Base-by-base conservation (phyloP, 2,113 vertebrate species). In the Elanoides forficatus region DNA sequence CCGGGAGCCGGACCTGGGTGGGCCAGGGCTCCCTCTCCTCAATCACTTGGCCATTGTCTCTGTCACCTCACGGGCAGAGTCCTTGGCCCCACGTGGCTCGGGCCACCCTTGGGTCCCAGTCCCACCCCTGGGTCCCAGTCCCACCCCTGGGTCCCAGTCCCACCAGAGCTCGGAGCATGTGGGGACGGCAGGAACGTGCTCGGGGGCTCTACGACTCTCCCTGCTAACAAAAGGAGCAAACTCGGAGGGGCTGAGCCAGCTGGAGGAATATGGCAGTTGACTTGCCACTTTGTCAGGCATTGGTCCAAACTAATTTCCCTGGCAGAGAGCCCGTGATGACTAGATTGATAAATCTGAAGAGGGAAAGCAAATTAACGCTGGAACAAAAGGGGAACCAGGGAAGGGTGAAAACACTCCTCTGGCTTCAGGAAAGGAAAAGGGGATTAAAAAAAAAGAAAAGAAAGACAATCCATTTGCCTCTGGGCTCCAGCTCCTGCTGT, bases 281-380 rank as follows among this genome's bases (percentile, higher is more conserved):
- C 91, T 97, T 91, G 97, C 95, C 97, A 96, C 97, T 97, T 96
- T 94, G 95, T 96, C 91, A 94, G 97, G 97, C 97, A 93, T 30
- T 42, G 85, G 73, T 95, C 97, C 97, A 98, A 96, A 81, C 97
- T 97, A 96, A 97, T 97, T 97, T 97, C 97, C 92, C 96, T 97
- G 97, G 97, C 97, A 96, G 80, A 56, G 63, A 59, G 97, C 96
- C 96, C 48, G 75, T 7, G 96, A 97, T 98, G 97, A 96, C 92
- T 95, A 43, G 97, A 95, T 97, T 97, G 97, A 98, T 98, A 97
- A 96, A 97, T 94, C 95, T 90, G 92, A 95, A 97, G 96, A 96
- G 90, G 92, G 96, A 97, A 97, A 97, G 96, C 97, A 96, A 98
- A 97, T 97, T 97, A 96, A 92, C 42, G 32, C 96, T 88, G 96